phyloP scores from a whole-genome alignment of 2,797 vertebrate species.

The Tokudaia muenninki region DNA sequence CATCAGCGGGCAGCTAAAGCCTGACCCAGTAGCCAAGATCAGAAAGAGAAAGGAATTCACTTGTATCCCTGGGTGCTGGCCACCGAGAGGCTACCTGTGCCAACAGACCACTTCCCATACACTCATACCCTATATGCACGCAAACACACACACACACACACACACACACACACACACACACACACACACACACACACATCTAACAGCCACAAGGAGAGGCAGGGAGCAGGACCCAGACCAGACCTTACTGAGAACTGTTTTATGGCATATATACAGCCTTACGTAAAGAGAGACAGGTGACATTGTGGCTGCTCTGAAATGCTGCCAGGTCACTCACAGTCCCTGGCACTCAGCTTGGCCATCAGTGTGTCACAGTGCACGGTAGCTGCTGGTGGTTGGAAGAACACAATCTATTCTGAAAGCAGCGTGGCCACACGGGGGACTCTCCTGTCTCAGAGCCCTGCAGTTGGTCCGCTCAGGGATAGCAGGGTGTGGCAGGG shows the following conservation, averaged over 20 bases:
- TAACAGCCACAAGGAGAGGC: background rate
- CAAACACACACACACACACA: too few species aligned
- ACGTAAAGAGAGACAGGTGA: background rate
- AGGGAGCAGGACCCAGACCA: background rate
- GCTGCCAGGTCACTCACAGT: background rate
- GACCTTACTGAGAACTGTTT: background rate
- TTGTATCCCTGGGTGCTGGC: background rate
- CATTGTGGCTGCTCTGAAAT: background rate
- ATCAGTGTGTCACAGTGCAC: background rate
- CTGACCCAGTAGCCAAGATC: background rate
- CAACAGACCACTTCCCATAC: accelerated
- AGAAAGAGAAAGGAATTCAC: background rate
- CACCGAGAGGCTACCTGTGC: background rate
- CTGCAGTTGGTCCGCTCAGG: background rate
- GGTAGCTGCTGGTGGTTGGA: background rate
- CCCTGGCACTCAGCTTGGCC: background rate
- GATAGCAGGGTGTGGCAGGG: background rate
- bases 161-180: background rate
- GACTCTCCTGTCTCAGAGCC: background rate
- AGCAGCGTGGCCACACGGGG: too few species aligned
- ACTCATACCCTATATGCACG: background rate
- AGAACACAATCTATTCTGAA: background rate
- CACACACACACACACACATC: background rate
- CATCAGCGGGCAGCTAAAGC: background rate
- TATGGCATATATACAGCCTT: background rate